phyloP scores from a whole-genome alignment of 2,888 invertebrate species.

The Metacarcinus magister region DNA sequence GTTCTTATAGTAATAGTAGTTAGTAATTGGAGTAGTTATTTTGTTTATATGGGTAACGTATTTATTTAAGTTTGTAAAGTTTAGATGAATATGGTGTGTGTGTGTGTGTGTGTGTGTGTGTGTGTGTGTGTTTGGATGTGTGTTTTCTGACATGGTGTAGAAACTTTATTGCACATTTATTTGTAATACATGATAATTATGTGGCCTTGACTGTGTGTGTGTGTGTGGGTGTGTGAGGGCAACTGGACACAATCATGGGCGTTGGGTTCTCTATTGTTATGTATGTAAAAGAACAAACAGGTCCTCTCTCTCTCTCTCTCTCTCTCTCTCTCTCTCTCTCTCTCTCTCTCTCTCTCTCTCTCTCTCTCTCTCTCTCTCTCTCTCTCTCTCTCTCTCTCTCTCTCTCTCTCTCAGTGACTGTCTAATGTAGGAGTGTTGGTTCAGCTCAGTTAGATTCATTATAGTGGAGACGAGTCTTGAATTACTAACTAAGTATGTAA shows the following conservation, averaged over 20 bases:
- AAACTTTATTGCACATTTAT: background rate
- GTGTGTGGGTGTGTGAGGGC: background rate
- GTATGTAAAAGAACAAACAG: background rate
- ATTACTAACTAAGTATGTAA: background rate
- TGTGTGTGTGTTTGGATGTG: background rate
- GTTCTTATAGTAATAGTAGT: background rate
- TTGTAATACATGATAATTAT: background rate
- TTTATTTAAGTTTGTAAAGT: background rate
- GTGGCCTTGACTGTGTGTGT: background rate
- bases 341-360: slow-evolving; percentile 52
- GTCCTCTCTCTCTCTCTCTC: background rate
- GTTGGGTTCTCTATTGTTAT: background rate
- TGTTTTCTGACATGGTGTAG: background rate
- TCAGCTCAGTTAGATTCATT: background rate
- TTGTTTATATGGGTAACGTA: background rate
- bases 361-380: slow-evolving; percentile 51
- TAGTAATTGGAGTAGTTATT: no score
- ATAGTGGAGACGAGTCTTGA: background rate
- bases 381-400: slow-evolving; percentile 27
- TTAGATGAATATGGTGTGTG: background rate
- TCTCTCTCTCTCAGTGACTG: background rate
- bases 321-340: slow-evolving; percentile 27
- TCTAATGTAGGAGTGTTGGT: background rate
- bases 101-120: background rate
- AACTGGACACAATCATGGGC: background rate